Conservation (phyloP, 2,113 vertebrate species). For the Callipepla californica region DNA sequence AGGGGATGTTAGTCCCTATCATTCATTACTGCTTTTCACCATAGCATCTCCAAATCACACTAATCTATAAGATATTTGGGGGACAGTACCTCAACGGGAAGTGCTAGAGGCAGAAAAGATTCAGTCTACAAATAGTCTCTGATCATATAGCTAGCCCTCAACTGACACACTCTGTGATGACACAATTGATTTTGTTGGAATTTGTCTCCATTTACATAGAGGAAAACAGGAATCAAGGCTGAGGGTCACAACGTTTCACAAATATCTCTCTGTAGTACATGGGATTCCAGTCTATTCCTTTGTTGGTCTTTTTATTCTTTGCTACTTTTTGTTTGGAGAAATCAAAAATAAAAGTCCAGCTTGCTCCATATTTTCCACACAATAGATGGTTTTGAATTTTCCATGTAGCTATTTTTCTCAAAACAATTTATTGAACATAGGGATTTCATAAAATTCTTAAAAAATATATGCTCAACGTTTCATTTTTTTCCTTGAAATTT, state of each 20-base stretch:
- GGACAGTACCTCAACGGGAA: background rate
- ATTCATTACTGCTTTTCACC: background rate
- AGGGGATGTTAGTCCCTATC: background rate
- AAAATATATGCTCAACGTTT: rapidly evolving
- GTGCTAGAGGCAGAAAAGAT: background rate
- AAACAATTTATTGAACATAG: background rate
- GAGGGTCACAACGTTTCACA: background rate
- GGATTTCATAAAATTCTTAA: background rate
- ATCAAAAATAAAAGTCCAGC: background rate
- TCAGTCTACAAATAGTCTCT: background rate
- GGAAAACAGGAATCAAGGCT: background rate
- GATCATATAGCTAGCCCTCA: background rate
- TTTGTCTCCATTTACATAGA: background rate
- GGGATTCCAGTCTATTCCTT: background rate
- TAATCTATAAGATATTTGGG: background rate
- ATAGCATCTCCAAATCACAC: background rate
- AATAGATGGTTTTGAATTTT: background rate
- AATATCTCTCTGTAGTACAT: background rate
- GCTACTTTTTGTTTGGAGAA: background rate
- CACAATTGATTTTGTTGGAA: background rate
- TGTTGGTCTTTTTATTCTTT: background rate
- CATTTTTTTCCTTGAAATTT: background rate
- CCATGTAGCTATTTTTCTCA: background rate
- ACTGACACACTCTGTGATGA: rapidly evolving
- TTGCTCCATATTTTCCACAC: background rate